These are phyloP conservation scores for Gymnocephalus cernua DNA, from an alignment of 2,113 vertebrate species.

Conservation along the genomic window DNA sequence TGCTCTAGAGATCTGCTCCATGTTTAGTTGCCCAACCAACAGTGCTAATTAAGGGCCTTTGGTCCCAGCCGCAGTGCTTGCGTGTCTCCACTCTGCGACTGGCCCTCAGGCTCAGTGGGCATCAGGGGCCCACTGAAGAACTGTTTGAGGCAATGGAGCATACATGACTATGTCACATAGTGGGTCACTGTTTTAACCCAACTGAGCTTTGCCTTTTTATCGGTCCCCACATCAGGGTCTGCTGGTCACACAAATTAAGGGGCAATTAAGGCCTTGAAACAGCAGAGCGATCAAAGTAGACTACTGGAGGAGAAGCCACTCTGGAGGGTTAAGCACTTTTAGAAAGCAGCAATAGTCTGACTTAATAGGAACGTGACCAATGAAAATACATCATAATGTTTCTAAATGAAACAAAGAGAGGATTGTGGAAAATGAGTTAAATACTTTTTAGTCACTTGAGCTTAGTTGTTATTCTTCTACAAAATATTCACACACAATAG, in stretches of 20 bases:
- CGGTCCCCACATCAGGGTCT: slow-evolving; percentile 74
- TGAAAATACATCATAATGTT: slow-evolving; percentile 47
- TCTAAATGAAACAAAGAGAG: slow-evolving; percentile 47
- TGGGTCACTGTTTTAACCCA: slow-evolving; percentile 76
- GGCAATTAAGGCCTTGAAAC: slow-evolving; percentile 79
- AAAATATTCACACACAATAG: background rate
- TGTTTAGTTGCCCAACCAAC: slow-evolving; percentile 49
- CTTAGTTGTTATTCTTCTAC: slow-evolving; percentile 11
- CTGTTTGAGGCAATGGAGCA: slow-evolving; percentile 62
- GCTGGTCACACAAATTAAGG: slow-evolving; percentile 82
- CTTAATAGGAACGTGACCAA: slow-evolving; percentile 62
- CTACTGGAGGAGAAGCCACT: slow-evolving; percentile 55
- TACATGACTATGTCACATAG: slow-evolving; percentile 62
- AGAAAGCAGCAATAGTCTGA: slow-evolving; percentile 52
- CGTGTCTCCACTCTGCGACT: slow-evolving; percentile 32
- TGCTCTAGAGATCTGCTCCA: slow-evolving; percentile 54
- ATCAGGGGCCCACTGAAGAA: slow-evolving; percentile 49
- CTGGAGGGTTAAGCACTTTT: slow-evolving; percentile 58
- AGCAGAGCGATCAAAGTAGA: slow-evolving; percentile 74
- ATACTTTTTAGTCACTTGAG: background rate
- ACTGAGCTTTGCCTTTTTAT: slow-evolving; percentile 74
- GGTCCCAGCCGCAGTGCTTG: slow-evolving; percentile 37
- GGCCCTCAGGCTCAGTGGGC: slow-evolving; percentile 50
- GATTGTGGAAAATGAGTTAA: slow-evolving; percentile 31
- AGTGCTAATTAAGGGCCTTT: slow-evolving; percentile 72